Base-by-base conservation (phyloP, 1,140 invertebrate genomes). In the Acyrthosiphon pisum region DNA sequence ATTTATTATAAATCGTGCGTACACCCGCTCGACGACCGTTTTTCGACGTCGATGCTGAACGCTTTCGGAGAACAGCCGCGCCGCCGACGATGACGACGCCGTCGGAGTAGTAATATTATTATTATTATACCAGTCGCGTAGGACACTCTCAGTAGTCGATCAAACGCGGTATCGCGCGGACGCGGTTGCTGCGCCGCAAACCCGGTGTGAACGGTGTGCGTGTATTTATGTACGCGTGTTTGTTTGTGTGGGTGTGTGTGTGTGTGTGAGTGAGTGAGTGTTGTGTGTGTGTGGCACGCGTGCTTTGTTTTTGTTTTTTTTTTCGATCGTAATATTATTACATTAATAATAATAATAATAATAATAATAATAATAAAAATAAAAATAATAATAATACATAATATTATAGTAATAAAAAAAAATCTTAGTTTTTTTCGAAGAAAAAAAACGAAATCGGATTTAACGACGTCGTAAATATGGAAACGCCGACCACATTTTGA, bases 91-190 rank as follows among this genome's bases (percentile, higher is more conserved):
- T 11, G 60, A 30, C 60, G 60, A 30, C 26, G 60, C 30, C 26
- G 44, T 18, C 44, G 26, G 20, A 30, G 44, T 86, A 44, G 83
- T 46, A 37, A 44, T 86, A 46, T 86, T 37, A 68, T n/a, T 37
- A 68, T 30, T 81, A 86, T n/a, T n/a, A 46, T 44, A 44, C 44
- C 44, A 84, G 81, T 23, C 18, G 81, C 2, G n/a, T 20, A 81
- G 8, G 30, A 11, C 23, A n/a, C 11, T 83, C 35, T 50, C 56
- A 92, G 91, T 92, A 83, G 76, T 83, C 91, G 91, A 81, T 83
- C 44, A 83, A 92, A 92, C 91, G 68, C 91, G 46, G 91, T 83
- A 35, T 92, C 60, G 91, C 91, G 91, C 91, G 91, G 68, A 83
- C 91, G 91, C 91, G 35, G 68, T 48, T 41, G 46, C 46, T 83